Evolutionary conservation across 1,140 invertebrate genomes (phyloP).

Genomic region (Contarinia nasturtii): DNA sequence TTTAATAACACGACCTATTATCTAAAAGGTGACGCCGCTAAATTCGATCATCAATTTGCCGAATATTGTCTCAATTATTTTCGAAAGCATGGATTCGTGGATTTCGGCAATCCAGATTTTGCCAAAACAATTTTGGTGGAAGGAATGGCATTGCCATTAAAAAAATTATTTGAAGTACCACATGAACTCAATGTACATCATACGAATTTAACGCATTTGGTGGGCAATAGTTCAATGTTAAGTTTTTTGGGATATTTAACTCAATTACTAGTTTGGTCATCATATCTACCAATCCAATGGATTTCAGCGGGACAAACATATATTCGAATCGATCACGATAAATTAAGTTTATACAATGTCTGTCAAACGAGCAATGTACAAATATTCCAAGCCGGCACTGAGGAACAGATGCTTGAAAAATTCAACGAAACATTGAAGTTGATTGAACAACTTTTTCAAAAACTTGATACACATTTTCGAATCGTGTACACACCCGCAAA

Average conservation of each 20-base stretch:
- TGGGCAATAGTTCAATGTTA: conserved; percentile 33
- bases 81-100: conserved; percentile 22
- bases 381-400: conserved; percentile 25
- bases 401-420: conserved; percentile 13
- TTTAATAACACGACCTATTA: conserved; percentile 28
- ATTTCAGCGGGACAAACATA: conserved; percentile 38
- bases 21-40: conserved; percentile 31
- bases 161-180: conserved; percentile 28
- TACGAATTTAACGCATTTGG: conserved; percentile 30
- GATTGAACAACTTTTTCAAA: conserved; percentile 30
- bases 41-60: conserved; percentile 32
- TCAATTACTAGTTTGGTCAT: conserved; percentile 29
- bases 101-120: conserved; percentile 39
- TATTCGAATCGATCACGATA: conserved; percentile 13
- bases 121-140: conserved; percentile 38
- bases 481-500: conserved; percentile 28
- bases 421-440: conserved; percentile 26
- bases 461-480: conserved; percentile 32
- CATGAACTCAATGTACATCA: conserved; percentile 22
- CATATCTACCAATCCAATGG: conserved; percentile 32
- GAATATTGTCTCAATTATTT: conserved; percentile 25
- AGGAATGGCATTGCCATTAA: conserved; percentile 31
- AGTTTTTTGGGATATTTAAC: conserved; percentile 36
- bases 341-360: conserved; percentile 29
- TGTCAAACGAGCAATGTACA: conserved; percentile 34